phyloP scores from a whole-genome alignment of 2,888 invertebrate genomes.

The Platypus cylindrus region DNA sequence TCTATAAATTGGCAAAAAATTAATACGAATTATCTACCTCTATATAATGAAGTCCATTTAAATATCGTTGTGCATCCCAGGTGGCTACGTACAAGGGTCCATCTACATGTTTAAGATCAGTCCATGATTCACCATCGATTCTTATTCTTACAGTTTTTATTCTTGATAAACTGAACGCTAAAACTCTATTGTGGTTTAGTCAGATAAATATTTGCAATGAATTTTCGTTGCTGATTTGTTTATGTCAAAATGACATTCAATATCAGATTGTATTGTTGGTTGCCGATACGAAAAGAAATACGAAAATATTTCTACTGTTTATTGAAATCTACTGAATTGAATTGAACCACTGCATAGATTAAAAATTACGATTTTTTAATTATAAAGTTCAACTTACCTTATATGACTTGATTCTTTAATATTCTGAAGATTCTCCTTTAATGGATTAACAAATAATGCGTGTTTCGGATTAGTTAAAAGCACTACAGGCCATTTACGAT shows the following conservation, averaged over 20 bases:
- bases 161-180: slow-evolving; percentile 60
- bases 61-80: slow-evolving; percentile 61
- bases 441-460: slow-evolving; percentile 57
- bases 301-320: too few species aligned
- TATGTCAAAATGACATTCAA: too few species aligned
- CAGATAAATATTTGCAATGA: slow-evolving; percentile 2
- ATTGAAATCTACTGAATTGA: too few species aligned
- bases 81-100: slow-evolving; percentile 58
- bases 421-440: slow-evolving; percentile 56
- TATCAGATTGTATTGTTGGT: too few species aligned
- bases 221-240: too few species aligned
- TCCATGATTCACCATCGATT: slow-evolving; percentile 54
- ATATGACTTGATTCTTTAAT: slow-evolving; percentile 64
- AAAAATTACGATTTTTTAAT: too few species aligned
- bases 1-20: not conserved
- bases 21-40: slow-evolving; percentile 33
- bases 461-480: slow-evolving; percentile 87
- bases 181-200: slow-evolving; percentile 41
- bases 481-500: slow-evolving; percentile 68
- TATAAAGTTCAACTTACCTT: slow-evolving; percentile 37
- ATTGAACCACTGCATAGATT: too few species aligned
- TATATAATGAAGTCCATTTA: slow-evolving; percentile 53
- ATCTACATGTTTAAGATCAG: slow-evolving; percentile 43
- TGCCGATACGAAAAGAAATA: too few species aligned
- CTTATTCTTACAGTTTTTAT: slow-evolving; percentile 53